phyloP scores from a whole-genome alignment of 2,797 vertebrate species.

The Neomorphus geoffroyi region DNA sequence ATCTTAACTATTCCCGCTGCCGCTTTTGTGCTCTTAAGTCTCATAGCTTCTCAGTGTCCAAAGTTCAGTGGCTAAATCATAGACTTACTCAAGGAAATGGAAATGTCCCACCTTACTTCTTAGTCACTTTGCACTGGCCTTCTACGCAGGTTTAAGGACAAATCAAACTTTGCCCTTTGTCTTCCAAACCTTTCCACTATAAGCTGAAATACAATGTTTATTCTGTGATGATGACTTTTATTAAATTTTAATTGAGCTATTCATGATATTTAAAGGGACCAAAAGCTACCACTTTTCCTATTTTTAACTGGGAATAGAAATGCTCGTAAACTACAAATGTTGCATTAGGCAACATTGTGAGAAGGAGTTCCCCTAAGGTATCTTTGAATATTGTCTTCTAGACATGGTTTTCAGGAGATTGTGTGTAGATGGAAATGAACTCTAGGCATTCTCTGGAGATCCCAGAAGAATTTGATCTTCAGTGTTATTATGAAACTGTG shows the following conservation, averaged over 20 bases:
- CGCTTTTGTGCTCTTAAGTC: background rate
- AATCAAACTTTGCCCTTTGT: background rate
- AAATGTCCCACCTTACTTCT: constrained; percentile 28
- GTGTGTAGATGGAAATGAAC: background rate
- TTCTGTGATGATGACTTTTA: background rate
- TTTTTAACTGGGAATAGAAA: background rate
- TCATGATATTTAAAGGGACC: background rate
- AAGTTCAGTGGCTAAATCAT: constrained; percentile 36
- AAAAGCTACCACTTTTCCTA: background rate
- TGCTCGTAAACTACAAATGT: background rate
- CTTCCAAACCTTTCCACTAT: constrained; percentile 21
- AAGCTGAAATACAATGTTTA: background rate
- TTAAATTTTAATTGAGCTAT: background rate
- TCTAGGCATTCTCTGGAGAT: background rate
- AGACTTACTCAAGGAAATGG: constrained; percentile 30
- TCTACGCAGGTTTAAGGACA: background rate
- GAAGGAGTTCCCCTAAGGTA: background rate
- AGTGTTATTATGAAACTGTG: background rate
- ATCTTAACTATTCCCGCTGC: constrained; percentile 26
- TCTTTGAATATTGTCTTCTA: background rate
- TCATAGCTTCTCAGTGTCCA: background rate
- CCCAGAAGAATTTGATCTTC: background rate
- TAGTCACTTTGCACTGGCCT: background rate
- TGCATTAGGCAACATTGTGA: background rate
- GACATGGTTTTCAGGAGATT: background rate